Evolutionary conservation across 1,140 invertebrate species (phyloP).

Genomic region (Lepidurus packardi): DNA sequence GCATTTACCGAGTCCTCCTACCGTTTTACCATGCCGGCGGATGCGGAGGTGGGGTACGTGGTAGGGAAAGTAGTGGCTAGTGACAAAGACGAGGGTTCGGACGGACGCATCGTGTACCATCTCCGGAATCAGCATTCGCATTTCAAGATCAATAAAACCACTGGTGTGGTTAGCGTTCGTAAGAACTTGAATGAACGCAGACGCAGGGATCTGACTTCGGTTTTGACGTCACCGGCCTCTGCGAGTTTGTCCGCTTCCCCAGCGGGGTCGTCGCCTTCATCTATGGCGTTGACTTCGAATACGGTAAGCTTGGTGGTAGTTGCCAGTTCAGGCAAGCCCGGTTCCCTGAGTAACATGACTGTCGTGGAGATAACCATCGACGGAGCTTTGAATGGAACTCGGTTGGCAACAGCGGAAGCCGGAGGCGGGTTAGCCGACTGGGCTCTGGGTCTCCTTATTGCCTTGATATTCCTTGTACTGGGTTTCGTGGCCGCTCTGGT

Average conservation of each 20-base stretch:
- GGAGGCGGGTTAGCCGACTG: conserved; percentile 70
- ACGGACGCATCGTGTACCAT: conserved; percentile 85
- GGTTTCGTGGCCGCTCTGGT: conserved; percentile 73
- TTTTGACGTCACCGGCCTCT: not conserved
- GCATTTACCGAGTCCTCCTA: conserved; percentile 84
- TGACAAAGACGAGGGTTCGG: conserved; percentile 82
- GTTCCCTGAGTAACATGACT: conserved; percentile 75
- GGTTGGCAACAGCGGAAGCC: conserved; percentile 47
- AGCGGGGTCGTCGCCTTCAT: not conserved
- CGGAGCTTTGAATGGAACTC: conserved; percentile 46
- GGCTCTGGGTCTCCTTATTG: conserved; percentile 76
- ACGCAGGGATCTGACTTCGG: conserved; percentile 42
- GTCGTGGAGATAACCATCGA: conserved; percentile 78
- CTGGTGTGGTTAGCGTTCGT: conserved; percentile 75
- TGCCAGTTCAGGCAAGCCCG: conserved; percentile 78
- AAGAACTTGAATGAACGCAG: conserved; percentile 57
- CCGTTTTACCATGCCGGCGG: conserved; percentile 67
- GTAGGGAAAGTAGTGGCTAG: conserved; percentile 82
- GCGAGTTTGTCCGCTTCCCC: not conserved
- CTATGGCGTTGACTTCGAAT: conserved; percentile 13
- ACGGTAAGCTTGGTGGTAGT: conserved; percentile 72
- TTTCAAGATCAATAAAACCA: conserved; percentile 86
- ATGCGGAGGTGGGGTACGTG: conserved; percentile 64
- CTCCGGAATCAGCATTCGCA: conserved; percentile 73
- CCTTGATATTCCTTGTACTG: conserved; percentile 70